Base-by-base conservation (phyloP, 2,113 vertebrate genomes). In the Glaucomys volans region DNA sequence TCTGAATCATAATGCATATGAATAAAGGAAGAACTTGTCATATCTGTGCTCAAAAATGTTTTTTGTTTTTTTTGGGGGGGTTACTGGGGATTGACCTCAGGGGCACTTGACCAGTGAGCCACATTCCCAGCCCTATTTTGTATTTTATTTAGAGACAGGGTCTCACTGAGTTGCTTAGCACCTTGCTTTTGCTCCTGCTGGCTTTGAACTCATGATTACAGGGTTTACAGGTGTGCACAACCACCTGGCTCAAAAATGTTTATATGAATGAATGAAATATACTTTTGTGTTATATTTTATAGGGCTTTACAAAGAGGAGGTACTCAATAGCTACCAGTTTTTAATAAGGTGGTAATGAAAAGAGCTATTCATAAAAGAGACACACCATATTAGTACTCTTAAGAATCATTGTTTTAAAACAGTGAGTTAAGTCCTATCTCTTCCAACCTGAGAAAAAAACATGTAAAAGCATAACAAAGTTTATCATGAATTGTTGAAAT, bases 381-480 rank as follows among this genome's bases (percentile, higher is more conserved):
- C 17, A 90, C 5, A 83, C 5, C 47, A 37, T 75, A 86, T 62
- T 79, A 95, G 13, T 86, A 24, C 8, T 96, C 79, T 66, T 82
- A 94, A 57, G 37, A 86, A 74, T 92, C 17, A 86, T 24, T 77
- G 8, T 30, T 74, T 91, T 92, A 94, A 87, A 91, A 91, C 64
- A 62, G 1, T 88, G 37, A 89, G 69, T 57, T 79, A 69, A 57
- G 30, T 66, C 18, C 30, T 92, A 2, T 76, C 52, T 94, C 32
- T 91, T 94, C 62, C 54, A 90, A 26, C 72, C 40, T 92, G 71
- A 96, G 30, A 91, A 71, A 87, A 88, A 93, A 64, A 6, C 12
- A 92, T 16, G 26, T 79, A 95, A 95, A 95, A 95, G 67, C 92
- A 59, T 83, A 82, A 86, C 12, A 82, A 75, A 44, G 7, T 94